A percentile compares a stretch with the other conserved stretches of the same genome.
Conservation (phyloP, 2,113 vertebrate genomes). For the Naja naja region DNA sequence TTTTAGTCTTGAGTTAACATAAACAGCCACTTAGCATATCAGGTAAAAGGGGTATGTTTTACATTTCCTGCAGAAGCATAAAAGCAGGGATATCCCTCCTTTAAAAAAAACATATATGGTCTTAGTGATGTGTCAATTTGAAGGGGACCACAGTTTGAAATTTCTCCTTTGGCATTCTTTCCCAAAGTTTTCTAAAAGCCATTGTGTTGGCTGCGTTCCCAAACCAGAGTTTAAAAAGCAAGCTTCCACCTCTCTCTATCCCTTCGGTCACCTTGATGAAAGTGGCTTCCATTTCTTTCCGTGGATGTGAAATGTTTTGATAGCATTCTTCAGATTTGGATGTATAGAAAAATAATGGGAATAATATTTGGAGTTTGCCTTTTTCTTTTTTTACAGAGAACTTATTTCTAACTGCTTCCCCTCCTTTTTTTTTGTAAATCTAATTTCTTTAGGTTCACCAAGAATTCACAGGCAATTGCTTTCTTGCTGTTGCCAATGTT, state of each 20-base stretch:
- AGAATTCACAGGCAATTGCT: conserved; percentile 70
- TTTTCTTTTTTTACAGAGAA: conserved; percentile 45
- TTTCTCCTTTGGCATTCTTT: not conserved
- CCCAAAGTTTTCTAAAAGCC: conserved; percentile 26
- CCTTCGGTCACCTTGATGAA: conserved; percentile 51
- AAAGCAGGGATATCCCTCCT: not conserved
- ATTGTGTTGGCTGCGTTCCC: not conserved
- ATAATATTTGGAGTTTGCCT: conserved; percentile 43
- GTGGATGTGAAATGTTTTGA: conserved; percentile 48
- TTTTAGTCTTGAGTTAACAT: not conserved
- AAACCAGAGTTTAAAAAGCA: conserved; percentile 41
- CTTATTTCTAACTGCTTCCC: conserved; percentile 57
- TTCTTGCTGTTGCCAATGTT: conserved; percentile 59
- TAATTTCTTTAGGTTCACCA: conserved; percentile 73
- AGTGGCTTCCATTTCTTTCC: conserved; percentile 51
- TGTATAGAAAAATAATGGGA: conserved; percentile 47
- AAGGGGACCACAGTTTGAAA: not conserved
- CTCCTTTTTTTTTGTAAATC: conserved; percentile 59
- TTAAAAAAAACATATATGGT: not conserved
- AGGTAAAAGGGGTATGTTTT: not conserved
- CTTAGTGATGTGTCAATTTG: not conserved
- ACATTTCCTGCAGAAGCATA: not conserved
- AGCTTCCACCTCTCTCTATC: not conserved
- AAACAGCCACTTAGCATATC: not conserved
- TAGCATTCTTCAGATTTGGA: conserved; percentile 39